These are phyloP conservation scores for Ecdyonurus torrentis DNA, from an alignment of 2,888 invertebrate species.

Conservation along the genomic window DNA sequence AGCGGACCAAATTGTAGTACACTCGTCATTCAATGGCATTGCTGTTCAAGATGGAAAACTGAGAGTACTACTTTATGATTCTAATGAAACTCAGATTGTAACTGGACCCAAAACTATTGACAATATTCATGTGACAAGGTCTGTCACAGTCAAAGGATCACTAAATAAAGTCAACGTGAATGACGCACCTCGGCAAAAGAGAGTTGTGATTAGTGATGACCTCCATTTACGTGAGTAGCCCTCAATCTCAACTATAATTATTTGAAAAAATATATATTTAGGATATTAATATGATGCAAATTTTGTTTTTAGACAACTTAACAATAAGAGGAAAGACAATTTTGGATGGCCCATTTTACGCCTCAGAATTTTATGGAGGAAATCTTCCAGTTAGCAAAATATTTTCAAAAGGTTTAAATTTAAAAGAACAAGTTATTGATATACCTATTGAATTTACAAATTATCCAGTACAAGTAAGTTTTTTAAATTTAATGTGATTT, in stretches of 20 bases:
- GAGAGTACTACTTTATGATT: constrained; percentile 28
- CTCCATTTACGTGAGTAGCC: too few species aligned
- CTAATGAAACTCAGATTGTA: constrained; percentile 27
- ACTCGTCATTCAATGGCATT: constrained; percentile 30
- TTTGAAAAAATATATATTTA: too few species aligned
- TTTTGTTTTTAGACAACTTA: not conserved
- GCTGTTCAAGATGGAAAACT: constrained; percentile 26
- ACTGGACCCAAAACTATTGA: constrained; percentile 28
- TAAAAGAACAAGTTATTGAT: constrained; percentile 22
- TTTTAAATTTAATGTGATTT: constrained; percentile 6
- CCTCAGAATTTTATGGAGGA: constrained; percentile 19
- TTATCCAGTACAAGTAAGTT: constrained; percentile 3
- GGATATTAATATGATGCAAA: too few species aligned
- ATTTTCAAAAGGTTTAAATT: constrained; percentile 21
- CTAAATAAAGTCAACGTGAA: too few species aligned
- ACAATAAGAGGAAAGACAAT: not conserved
- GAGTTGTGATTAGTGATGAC: not conserved
- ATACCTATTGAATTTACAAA: constrained; percentile 24
- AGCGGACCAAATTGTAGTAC: constrained; percentile 26
- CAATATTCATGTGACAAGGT: constrained; percentile 22
- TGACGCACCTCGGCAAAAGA: not conserved
- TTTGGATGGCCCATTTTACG: not conserved
- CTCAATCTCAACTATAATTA: too few species aligned
- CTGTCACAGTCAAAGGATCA: not conserved
- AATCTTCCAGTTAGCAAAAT: constrained; percentile 22